Conservation (phyloP, 2,888 invertebrate genomes). For the Acleris literana region DNA sequence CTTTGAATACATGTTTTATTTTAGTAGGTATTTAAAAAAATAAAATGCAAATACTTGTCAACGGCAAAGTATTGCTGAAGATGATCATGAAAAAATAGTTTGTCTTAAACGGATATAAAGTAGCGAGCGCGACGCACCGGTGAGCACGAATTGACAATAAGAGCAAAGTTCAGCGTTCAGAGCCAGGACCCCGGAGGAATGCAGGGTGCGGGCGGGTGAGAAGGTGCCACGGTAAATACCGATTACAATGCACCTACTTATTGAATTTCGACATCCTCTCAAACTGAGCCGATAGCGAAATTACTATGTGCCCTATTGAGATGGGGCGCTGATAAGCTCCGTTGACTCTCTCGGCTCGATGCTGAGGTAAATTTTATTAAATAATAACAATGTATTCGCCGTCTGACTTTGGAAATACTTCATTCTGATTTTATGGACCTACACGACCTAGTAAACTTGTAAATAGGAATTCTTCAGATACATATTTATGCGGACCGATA, state of each 20-base stretch:
- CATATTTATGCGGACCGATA: neutral
- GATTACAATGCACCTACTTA: constrained; percentile 42
- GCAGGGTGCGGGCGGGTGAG: constrained; percentile 66
- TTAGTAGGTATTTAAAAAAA: too few species aligned
- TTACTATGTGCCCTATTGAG: constrained; percentile 30
- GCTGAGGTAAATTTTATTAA: neutral
- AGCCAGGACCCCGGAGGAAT: constrained; percentile 73
- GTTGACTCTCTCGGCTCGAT: constrained; percentile 7
- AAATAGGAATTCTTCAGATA: neutral
- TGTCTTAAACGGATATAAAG: constrained; percentile 65
- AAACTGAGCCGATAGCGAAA: constrained; percentile 33
- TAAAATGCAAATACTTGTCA: neutral
- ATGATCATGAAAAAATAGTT: constrained; percentile 30
- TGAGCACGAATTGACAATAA: constrained; percentile 82
- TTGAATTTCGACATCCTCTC: constrained; percentile 36
- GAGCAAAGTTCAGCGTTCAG: constrained; percentile 81
- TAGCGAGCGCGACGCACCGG: constrained; percentile 65
- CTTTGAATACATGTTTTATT: too few species aligned
- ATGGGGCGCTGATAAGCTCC: constrained; percentile 13
- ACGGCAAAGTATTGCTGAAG: neutral
- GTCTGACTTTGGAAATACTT: neutral
- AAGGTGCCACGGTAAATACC: constrained; percentile 69
- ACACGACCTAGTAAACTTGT: too few species aligned
- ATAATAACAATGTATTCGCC: neutral
- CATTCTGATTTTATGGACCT: neutral